These are phyloP conservation scores for Hipparchia sbordonii DNA, from an alignment of 2,888 invertebrate species.

Conservation along the genomic window DNA sequence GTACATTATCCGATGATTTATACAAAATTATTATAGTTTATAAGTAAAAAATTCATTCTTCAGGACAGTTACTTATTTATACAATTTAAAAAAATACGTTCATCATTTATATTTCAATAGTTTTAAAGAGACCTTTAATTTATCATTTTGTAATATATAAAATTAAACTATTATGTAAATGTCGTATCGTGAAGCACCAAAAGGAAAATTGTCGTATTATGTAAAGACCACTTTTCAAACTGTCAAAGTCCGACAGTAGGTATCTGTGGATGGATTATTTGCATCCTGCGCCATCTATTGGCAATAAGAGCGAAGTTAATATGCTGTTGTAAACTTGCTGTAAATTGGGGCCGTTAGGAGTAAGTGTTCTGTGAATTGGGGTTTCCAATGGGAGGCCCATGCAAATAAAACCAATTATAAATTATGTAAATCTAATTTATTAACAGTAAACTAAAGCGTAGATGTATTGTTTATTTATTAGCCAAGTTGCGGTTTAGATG, in stretches of 20 bases:
- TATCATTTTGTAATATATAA: not conserved
- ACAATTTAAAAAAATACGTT: no score
- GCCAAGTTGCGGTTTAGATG: constrained; percentile 68
- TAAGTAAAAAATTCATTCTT: no score
- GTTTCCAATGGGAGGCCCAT: no score
- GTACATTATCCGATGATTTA: not conserved
- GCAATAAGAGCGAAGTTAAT: not conserved
- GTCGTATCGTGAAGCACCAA: no score
- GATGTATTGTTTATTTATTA: constrained; percentile 38
- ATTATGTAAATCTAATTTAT: constrained; percentile 7
- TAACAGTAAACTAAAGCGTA: not conserved
- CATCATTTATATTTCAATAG: no score
- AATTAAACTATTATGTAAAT: no score
- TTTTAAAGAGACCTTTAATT: not conserved
- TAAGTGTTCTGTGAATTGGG: no score
- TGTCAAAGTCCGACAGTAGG: not conserved
- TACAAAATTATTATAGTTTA: not conserved
- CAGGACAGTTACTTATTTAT: no score
- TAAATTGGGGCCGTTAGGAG: no score
- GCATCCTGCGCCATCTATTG: constrained; percentile 15
- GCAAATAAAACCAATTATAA: constrained; percentile 1
- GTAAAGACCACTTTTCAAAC: not conserved
- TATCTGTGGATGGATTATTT: not conserved
- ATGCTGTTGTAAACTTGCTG: no score
- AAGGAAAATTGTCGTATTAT: not conserved